phyloP scores from a whole-genome alignment of 2,113 vertebrate genomes.

The Oncorhynchus kisutch region DNA sequence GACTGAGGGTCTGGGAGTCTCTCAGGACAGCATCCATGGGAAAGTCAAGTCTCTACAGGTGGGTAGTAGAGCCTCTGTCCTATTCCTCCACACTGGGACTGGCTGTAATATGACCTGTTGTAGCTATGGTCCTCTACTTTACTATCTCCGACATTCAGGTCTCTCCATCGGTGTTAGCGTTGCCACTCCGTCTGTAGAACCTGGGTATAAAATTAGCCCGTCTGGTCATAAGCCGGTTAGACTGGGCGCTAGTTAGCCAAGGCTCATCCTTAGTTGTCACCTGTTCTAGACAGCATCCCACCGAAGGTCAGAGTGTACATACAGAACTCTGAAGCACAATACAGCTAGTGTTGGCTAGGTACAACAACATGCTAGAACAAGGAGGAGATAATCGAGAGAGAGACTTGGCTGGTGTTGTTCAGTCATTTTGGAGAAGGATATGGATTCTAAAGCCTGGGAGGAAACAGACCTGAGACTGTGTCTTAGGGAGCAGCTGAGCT shows the following conservation, averaged over 20 bases:
- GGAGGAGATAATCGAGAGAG: not conserved
- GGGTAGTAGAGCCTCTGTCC: not conserved
- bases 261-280: not conserved
- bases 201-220: constrained; percentile 21
- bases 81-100: too few species aligned
- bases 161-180: constrained; percentile 12
- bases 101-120: too few species aligned
- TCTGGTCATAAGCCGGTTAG: constrained; percentile 7
- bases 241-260: constrained; percentile 1
- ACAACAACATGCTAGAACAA: not conserved
- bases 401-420: not conserved
- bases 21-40: constrained; percentile 79
- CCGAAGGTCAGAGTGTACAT: not conserved
- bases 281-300: not conserved
- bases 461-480: not conserved
- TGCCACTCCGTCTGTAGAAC: constrained; percentile 1
- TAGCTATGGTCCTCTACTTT: not conserved
- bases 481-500: constrained; percentile 31
- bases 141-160: not conserved
- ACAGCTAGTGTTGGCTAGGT: not conserved
- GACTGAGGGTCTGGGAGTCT: constrained; percentile 58
- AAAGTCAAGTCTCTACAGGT: constrained; percentile 88
- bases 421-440: not conserved
- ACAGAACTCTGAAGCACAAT: not conserved
- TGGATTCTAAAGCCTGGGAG: not conserved